phyloP scores from a whole-genome alignment of 2,113 vertebrate genomes.

The Sakesphorus luctuosus region DNA sequence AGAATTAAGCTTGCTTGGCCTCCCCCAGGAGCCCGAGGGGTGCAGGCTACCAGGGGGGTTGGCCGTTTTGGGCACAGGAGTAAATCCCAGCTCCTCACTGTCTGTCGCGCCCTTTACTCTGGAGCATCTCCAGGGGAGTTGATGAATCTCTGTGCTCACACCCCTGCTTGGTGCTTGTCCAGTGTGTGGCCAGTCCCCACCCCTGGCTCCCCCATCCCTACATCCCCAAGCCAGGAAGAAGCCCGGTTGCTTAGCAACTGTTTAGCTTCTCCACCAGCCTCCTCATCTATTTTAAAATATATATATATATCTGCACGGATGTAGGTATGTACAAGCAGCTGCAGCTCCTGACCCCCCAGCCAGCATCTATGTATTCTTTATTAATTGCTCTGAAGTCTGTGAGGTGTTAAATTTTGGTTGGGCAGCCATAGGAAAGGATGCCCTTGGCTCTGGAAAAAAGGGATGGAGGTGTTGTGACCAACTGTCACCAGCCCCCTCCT shows the following conservation, averaged over 20 bases:
- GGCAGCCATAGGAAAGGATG: background rate
- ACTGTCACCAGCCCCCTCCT: background rate
- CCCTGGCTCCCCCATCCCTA: background rate
- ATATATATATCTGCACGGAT: background rate
- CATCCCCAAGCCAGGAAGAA: slow-evolving; percentile 9
- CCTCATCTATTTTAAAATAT: slow-evolving; percentile 21
- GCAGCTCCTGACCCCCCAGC: background rate
- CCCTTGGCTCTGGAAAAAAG: background rate
- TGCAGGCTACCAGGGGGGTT: background rate
- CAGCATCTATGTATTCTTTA: background rate
- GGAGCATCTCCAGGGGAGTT: background rate
- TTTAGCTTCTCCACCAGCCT: slow-evolving; percentile 52
- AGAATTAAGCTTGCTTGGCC: fast-evolving
- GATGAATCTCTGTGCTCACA: background rate
- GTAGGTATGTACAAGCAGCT: background rate
- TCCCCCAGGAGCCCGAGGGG: background rate
- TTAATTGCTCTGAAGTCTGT: background rate
- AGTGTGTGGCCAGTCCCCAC: fast-evolving
- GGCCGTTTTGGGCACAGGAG: background rate
- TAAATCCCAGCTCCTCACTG: background rate
- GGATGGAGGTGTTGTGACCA: background rate
- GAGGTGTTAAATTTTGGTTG: background rate
- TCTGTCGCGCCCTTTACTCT: background rate
- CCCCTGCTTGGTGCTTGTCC: background rate
- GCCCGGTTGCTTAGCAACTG: slow-evolving; percentile 64